Evolutionary conservation across 2,888 invertebrate species (phyloP).

Genomic region (Cheilosia variabilis): DNA sequence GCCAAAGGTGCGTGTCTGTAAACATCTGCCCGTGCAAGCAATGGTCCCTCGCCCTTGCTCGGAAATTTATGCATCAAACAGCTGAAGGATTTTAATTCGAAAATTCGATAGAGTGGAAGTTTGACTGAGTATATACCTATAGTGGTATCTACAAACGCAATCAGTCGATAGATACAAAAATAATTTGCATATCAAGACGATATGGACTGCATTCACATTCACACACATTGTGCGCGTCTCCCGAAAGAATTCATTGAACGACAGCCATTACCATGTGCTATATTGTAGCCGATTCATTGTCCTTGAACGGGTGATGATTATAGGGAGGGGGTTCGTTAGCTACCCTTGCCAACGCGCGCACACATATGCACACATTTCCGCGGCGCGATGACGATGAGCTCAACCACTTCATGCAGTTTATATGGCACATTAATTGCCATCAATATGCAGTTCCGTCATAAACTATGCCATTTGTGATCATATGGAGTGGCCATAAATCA

Average conservation of each 20-base stretch:
- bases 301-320: conserved; percentile 72
- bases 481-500: conserved; percentile 76
- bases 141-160: conserved; percentile 50
- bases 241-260: conserved; percentile 3
- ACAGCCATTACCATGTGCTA: conserved; percentile 51
- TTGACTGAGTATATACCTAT: conserved; percentile 11
- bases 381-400: conserved; percentile 39
- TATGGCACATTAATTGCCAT: conserved; percentile 69
- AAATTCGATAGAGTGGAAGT: conserved; percentile 59
- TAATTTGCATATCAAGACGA: conserved; percentile 72
- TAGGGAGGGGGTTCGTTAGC: conserved; percentile 24
- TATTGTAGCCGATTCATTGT: conserved; percentile 68
- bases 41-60: conserved; percentile 40
- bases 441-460: conserved; percentile 74
- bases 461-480: conserved; percentile 64
- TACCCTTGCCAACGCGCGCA: conserved; percentile 19
- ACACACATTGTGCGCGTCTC: conserved; percentile 1
- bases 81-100: conserved; percentile 63
- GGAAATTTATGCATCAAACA: conserved; percentile 60
- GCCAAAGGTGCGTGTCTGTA: conserved; percentile 63
- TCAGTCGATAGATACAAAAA: conserved; percentile 58
- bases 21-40: conserved; percentile 65
- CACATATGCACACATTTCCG: conserved; percentile 50
- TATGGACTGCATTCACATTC: conserved; percentile 55
- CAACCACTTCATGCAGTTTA: conserved; percentile 44